A percentile compares a stretch with the other conserved stretches of the same genome.
phyloP scores from a whole-genome alignment of 1,140 invertebrate species.

The Pogonomyrmex californicus region DNA sequence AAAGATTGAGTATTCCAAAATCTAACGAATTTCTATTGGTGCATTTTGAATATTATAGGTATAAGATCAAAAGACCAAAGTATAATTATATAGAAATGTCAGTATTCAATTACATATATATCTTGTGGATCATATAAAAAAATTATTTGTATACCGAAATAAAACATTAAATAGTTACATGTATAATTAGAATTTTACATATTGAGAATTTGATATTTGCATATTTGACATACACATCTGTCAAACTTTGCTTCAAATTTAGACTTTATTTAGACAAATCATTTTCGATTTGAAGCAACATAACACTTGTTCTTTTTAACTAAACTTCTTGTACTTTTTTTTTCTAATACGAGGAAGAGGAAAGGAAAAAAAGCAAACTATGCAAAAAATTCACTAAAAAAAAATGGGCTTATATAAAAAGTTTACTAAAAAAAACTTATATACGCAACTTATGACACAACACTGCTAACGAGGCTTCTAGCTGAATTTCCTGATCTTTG shows the following conservation, averaged over 20 bases:
- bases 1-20: not conserved
- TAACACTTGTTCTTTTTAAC: not conserved
- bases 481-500: not conserved
- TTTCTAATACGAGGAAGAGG: too few relatives aligned
- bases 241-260: not conserved
- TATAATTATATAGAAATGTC: not conserved
- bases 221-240: not conserved
- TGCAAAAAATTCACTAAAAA: too few relatives aligned
- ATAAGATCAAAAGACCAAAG: not conserved
- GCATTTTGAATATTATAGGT: not conserved
- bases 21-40: not conserved
- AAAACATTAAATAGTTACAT: not conserved
- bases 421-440: too few relatives aligned
- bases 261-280: not conserved
- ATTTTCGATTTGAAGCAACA: not conserved
- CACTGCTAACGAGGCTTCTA: not conserved
- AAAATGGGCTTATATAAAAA: too few relatives aligned
- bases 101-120: not conserved
- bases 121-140: not conserved
- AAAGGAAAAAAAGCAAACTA: too few relatives aligned
- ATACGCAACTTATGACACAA: not conserved
- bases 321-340: too few relatives aligned
- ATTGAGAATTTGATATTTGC: not conserved
- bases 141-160: not conserved
- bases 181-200: not conserved